Evolutionary conservation across 2,797 vertebrate species (phyloP).

Genomic region (Ctenochaetus hawaiiensis): DNA sequence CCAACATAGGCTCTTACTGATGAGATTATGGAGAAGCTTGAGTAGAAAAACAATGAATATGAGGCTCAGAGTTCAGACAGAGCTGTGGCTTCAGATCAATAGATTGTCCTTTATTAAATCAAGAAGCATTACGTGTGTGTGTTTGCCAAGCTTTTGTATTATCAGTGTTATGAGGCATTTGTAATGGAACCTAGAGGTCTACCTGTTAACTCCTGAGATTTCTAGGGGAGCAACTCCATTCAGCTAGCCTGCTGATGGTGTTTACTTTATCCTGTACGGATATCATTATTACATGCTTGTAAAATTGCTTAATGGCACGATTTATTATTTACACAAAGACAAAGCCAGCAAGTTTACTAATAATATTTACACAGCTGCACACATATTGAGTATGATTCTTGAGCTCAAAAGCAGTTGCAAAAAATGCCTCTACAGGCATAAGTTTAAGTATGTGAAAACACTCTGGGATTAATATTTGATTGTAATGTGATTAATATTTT

Average conservation of each 20-base stretch:
- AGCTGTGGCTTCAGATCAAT: neutral
- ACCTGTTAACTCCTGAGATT: conserved; percentile 27
- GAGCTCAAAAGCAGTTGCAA: neutral
- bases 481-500: too few relatives aligned
- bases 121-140: neutral
- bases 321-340: neutral
- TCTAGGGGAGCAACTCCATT: conserved; percentile 21
- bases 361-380: neutral
- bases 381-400: neutral
- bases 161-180: conserved; percentile 11
- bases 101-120: conserved; percentile 14
- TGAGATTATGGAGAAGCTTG: conserved; percentile 6
- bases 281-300: neutral
- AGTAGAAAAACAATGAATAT: conserved; percentile 24
- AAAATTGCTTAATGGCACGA: neutral
- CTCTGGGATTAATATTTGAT: too few relatives aligned
- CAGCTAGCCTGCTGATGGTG: neutral
- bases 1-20: conserved; percentile 20
- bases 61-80: conserved; percentile 8
- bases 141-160: conserved; percentile 26
- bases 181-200: conserved; percentile 2
- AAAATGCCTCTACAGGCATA: too few relatives aligned
- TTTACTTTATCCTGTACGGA: neutral
- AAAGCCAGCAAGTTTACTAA: neutral
- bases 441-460: too few relatives aligned